Percentiles rank a stretch among this genome's conserved stretches.
Evolutionary conservation across 2,113 vertebrate genomes (phyloP).

Genomic region (Saccopteryx leptura): DNA sequence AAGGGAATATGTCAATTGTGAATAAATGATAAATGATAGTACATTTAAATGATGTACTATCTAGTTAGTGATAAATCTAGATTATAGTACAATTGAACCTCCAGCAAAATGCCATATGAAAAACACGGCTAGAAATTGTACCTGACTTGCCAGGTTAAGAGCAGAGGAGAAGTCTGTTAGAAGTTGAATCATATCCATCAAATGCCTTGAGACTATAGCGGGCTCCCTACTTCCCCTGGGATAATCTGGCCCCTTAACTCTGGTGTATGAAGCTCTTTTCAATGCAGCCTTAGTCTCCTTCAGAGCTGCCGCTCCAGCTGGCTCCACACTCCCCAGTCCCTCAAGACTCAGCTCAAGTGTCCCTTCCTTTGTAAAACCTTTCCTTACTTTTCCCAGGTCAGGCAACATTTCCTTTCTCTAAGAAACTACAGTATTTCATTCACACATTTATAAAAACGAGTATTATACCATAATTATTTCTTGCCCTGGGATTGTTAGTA

Average conservation of each 20-base stretch:
- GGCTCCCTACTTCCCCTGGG: not conserved
- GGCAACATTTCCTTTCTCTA: not conserved
- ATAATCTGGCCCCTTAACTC: not conserved
- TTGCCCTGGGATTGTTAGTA: not conserved
- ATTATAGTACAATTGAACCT: not conserved
- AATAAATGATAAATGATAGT: too few relatives aligned
- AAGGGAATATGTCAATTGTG: not conserved
- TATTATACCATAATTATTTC: not conserved
- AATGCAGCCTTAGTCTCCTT: not conserved
- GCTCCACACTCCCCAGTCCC: not conserved
- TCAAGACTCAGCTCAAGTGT: not conserved
- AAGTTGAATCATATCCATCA: conserved; percentile 19
- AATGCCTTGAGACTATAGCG: conserved; percentile 1
- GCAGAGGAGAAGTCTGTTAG: not conserved
- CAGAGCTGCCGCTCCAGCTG: not conserved
- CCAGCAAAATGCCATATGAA: not conserved
- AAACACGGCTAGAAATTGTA: not conserved
- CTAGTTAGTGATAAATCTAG: not conserved
- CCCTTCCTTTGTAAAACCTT: not conserved
- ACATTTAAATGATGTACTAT: too few relatives aligned
- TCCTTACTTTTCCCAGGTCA: not conserved
- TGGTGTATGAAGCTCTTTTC: not conserved
- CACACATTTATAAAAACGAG: not conserved
- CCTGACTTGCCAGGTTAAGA: not conserved
- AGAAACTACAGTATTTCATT: not conserved